Conservation (phyloP, 2,888 invertebrate species). For the Portevinia maculata region DNA sequence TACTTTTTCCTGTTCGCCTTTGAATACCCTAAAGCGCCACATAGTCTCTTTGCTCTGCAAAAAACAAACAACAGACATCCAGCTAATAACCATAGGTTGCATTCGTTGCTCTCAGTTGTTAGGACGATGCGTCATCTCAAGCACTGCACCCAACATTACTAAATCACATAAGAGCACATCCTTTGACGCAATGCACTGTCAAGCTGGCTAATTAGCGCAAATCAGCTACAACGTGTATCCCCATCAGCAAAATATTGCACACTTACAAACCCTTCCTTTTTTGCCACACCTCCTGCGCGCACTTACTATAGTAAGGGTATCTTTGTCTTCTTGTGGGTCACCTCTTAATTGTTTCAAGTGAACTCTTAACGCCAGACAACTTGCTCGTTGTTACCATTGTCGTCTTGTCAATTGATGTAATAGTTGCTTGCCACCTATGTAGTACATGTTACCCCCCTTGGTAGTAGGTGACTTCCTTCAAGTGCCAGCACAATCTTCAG, state of each 20-base stretch:
- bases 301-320: conserved; percentile 45
- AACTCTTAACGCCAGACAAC: conserved; percentile 59
- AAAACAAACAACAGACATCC: conserved; percentile 26
- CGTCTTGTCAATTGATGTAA: conserved; percentile 67
- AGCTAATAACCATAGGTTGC: conserved; percentile 52
- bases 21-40: background rate
- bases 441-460: background rate
- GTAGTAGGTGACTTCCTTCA: conserved; percentile 67
- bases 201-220: conserved; percentile 62
- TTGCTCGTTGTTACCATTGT: conserved; percentile 52
- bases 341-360: conserved; percentile 71
- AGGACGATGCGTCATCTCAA: conserved; percentile 51
- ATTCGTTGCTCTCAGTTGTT: conserved; percentile 23
- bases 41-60: conserved; percentile 16
- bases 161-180: background rate
- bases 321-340: conserved; percentile 67
- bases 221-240: conserved; percentile 34
- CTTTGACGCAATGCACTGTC: conserved; percentile 26
- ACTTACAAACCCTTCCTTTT: background rate
- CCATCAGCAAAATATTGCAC: background rate
- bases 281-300: background rate
- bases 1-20: conserved; percentile 3
- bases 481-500: conserved; percentile 62
- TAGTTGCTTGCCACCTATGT: conserved; percentile 52
- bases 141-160: conserved; percentile 23